Evolutionary conservation across 2,113 vertebrate genomes (phyloP), one percentile per base, ranked within the genome.

Genomic region (Synchiropus splendidus): DNA sequence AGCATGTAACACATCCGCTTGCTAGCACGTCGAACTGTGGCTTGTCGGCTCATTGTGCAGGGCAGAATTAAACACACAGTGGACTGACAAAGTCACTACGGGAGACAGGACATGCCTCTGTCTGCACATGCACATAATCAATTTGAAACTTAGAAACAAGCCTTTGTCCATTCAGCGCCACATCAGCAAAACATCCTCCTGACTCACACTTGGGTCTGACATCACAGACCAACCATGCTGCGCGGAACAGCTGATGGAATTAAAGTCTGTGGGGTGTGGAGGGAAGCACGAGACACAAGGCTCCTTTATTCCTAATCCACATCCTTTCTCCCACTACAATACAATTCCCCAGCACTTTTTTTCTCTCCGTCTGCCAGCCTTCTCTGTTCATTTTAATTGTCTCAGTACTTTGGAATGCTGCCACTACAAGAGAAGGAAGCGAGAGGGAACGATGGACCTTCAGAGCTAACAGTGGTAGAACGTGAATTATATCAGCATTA

Each of bases 211-310:
- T 31, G 36, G 51, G 36, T 32, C 45, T 80, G 72, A 83, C 75
- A 57, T 74, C 63, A 82, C 56, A 40, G 50, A 30, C 55, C 34
- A 75, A 65, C 36, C 39, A 80, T 6, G 69, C 69, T 63, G 63
- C 60, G 51, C 5, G 70, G 36, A 48, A 70, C 68, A 77, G 72
- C 78, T 80, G 81, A 85, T 70, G 65, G 57, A 74, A 63, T 74
- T 67, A 72, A 42, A 56, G 56, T 66, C 44, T 12, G 44, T 70
- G 21, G 21, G 21, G 21, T 27, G 21, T 27, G 21, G 21, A 27
- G 21, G 21, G 21, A 66, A 75, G 79, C 66, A 67, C 53, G 60
- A 62, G 66, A 68, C 75, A 73, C 66, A 70, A 67, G 73, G 62
- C 64, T 54, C 60, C 54, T 53, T 51, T 70, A 59, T 75, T 50